Percentiles rank a stretch among this genome's conserved stretches.
These are phyloP conservation scores for Cyclargus thomasi DNA, from an alignment of 1,140 invertebrate species.

Conservation along the genomic window DNA sequence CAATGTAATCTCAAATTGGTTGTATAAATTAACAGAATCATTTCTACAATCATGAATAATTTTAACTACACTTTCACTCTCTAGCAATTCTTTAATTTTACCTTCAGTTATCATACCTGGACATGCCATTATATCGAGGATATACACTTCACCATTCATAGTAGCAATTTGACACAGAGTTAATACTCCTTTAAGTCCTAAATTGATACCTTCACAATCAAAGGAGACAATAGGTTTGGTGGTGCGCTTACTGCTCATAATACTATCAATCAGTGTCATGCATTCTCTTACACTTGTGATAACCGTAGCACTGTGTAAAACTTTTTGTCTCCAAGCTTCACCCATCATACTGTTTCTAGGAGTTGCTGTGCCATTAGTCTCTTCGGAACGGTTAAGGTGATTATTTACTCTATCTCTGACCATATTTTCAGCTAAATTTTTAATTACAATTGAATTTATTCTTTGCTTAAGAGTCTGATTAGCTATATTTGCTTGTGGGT, in stretches of 20 bases:
- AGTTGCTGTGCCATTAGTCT: constrained; percentile 56
- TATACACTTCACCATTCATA: constrained; percentile 84
- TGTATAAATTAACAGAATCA: constrained; percentile 91
- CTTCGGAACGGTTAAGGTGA: constrained; percentile 59
- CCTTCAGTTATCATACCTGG: constrained; percentile 86
- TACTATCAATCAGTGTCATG: constrained; percentile 84
- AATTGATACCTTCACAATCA: constrained; percentile 94
- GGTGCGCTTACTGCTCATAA: constrained; percentile 78
- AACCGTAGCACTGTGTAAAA: constrained; percentile 87
- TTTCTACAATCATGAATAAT: constrained; percentile 96
- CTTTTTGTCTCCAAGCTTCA: constrained; percentile 86
- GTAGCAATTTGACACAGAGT: constrained; percentile 92
- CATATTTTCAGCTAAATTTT: constrained; percentile 92
- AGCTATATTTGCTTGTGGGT: constrained; percentile 71
- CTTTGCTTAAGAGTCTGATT: constrained; percentile 89
- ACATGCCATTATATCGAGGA: constrained; percentile 93
- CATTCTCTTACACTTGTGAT: constrained; percentile 86
- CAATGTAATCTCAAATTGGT: constrained; percentile 91
- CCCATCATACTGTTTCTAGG: constrained; percentile 75
- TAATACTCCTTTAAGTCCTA: constrained; percentile 88
- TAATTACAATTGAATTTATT: constrained; percentile 90
- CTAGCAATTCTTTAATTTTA: constrained; percentile 86
- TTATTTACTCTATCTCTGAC: constrained; percentile 83
- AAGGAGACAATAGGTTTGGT: constrained; percentile 81
- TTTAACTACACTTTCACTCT: constrained; percentile 89